Percentiles rank a stretch among this genome's conserved stretches.
phyloP scores from a whole-genome alignment of 2,797 vertebrate genomes.

The Steatocranus sp. region DNA sequence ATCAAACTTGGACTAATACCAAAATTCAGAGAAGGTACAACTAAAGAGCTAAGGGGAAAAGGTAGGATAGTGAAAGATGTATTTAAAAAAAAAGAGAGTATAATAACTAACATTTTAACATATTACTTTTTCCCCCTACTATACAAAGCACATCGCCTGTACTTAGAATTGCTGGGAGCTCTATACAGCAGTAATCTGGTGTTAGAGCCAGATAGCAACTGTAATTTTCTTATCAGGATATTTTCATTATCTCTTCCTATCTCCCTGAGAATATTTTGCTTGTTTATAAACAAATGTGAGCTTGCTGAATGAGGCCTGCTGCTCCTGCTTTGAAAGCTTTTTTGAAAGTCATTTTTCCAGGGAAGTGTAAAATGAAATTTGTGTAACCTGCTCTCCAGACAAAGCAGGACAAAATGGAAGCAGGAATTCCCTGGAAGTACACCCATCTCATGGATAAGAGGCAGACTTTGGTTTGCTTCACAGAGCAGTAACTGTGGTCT shows the following conservation, averaged over 20 bases:
- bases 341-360: background rate
- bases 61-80: background rate
- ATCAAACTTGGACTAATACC: background rate
- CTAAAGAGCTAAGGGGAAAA: background rate
- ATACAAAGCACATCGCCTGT: background rate
- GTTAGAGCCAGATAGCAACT: background rate
- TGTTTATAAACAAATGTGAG: conserved; percentile 37
- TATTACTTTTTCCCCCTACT: accelerated
- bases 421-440: conserved; percentile 49
- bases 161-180: background rate
- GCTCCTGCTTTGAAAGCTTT: background rate
- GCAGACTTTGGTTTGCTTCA: conserved; percentile 37
- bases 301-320: conserved; percentile 7
- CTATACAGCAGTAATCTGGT: background rate
- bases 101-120: background rate
- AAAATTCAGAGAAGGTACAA: background rate
- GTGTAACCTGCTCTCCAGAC: conserved; percentile 27
- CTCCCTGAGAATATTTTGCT: conserved; percentile 9
- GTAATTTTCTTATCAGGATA: conserved; percentile 40
- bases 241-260: conserved; percentile 28
- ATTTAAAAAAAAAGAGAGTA: background rate
- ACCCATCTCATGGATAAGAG: conserved; percentile 13
- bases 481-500: conserved; percentile 49
- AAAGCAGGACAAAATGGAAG: conserved; percentile 32
- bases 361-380: conserved; percentile 26